Percentiles rank a stretch among this genome's conserved stretches.
Conservation (phyloP, 2,888 invertebrate species). For the Allophyes oxyacanthae region DNA sequence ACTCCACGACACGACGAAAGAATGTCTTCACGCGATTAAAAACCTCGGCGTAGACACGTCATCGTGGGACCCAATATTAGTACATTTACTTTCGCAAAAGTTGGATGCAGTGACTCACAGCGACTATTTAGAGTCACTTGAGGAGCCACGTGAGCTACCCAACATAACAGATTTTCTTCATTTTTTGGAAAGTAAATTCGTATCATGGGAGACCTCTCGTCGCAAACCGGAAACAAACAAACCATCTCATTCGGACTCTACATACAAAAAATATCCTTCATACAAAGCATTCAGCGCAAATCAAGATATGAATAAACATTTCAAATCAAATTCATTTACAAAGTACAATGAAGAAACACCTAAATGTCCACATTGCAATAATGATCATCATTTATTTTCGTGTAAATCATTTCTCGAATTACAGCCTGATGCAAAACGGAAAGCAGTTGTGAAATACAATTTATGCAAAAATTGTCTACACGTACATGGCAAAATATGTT, state of each 20-base stretch:
- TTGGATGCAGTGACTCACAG: conserved; percentile 1
- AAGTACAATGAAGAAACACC: neutral
- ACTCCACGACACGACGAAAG: neutral
- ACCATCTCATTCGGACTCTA: too few species aligned
- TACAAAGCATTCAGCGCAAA: too few species aligned
- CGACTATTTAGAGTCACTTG: too few species aligned
- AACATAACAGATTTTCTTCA: too few species aligned
- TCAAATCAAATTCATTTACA: conserved; percentile 1
- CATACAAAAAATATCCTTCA: too few species aligned
- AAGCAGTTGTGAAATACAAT: conserved; percentile 6
- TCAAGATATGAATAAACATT: too few species aligned
- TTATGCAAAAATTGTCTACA: conserved; percentile 12
- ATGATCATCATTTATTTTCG: conserved; percentile 1
- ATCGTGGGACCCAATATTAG: neutral
- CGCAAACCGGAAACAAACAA: too few species aligned
- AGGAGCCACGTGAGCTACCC: too few species aligned
- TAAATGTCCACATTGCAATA: neutral
- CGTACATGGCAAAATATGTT: conserved; percentile 6
- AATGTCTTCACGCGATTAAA: neutral
- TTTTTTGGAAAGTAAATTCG: too few species aligned
- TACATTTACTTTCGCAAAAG: neutral
- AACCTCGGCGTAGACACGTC: conserved; percentile 2
- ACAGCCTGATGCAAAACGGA: conserved; percentile 10
- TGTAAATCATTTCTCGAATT: conserved; percentile 7
- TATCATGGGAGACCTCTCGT: too few species aligned